Evolutionary conservation across 2,797 vertebrate genomes (phyloP).

Genomic region (Vireo griseus): DNA sequence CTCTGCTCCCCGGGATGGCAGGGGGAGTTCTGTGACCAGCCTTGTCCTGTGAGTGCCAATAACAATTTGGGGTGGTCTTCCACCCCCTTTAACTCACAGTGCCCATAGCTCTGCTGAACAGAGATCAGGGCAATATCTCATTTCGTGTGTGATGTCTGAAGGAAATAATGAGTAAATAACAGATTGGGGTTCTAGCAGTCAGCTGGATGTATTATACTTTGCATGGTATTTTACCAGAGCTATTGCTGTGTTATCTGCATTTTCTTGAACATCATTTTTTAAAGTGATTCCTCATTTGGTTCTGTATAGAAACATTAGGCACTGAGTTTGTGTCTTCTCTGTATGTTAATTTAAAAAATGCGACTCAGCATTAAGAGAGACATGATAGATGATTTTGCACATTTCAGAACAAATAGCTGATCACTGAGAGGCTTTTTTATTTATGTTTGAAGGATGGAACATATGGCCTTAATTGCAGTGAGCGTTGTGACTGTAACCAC

Average conservation of each 20-base stretch:
- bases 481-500: conserved; percentile 92
- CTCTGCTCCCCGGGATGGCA: conserved; percentile 92
- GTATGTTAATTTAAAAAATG: conserved; percentile 42
- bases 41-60: conserved; percentile 85
- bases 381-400: conserved; percentile 21
- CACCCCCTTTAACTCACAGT: neutral
- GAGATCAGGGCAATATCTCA: neutral
- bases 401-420: conserved; percentile 11
- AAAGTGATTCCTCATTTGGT: conserved; percentile 20
- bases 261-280: conserved; percentile 17
- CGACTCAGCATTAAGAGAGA: conserved; percentile 26
- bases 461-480: conserved; percentile 89
- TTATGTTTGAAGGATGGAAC: conserved; percentile 84
- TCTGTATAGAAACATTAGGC: neutral
- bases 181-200: neutral
- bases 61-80: neutral
- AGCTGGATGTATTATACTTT: neutral
- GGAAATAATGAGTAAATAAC: conserved; percentile 1
- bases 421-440: conserved; percentile 26
- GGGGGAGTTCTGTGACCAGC: conserved; percentile 84
- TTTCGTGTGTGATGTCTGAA: neutral
- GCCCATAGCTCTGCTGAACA: neutral
- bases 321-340: neutral
- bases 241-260: neutral
- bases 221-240: conserved; percentile 16